Evolutionary conservation across 2,113 vertebrate species (phyloP).

Genomic region (Notarius lentiginosus): DNA sequence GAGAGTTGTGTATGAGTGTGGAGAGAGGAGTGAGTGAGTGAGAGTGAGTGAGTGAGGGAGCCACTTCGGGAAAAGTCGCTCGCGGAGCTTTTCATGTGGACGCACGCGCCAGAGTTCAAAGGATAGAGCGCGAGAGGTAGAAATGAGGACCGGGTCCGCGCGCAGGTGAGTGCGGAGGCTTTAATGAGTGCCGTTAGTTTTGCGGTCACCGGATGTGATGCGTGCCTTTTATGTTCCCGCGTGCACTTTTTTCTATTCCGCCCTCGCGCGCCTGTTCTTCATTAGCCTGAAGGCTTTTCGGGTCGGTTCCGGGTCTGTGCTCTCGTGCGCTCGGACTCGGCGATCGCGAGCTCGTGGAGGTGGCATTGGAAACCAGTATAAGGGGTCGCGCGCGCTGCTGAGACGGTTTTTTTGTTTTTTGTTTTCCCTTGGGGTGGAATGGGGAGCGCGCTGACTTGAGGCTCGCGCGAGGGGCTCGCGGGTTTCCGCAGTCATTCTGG

Average conservation of each 20-base stretch:
- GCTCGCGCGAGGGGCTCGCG: slow-evolving; percentile 24
- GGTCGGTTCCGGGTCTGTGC: background rate
- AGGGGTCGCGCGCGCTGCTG: background rate
- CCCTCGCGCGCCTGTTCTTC: background rate
- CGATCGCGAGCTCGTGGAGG: background rate
- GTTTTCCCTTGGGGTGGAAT: background rate
- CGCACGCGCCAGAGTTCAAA: background rate
- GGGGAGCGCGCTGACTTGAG: background rate
- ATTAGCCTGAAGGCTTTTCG: background rate
- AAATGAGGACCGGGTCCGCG: slow-evolving; percentile 41
- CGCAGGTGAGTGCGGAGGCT: slow-evolving; percentile 46
- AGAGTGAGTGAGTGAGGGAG: background rate
- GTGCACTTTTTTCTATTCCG: background rate
- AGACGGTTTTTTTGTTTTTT: background rate
- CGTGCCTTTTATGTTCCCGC: background rate
- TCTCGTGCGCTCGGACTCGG: too few species aligned
- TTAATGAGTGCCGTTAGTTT: background rate
- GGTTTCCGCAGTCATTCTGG: slow-evolving; percentile 9
- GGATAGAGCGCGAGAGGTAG: background rate
- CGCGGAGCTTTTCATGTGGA: slow-evolving; percentile 18
- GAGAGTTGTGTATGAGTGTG: too few species aligned
- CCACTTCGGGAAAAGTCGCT: slow-evolving; percentile 16
- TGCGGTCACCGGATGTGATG: too few species aligned
- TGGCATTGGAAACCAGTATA: background rate
- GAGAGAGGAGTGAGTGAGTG: slow-evolving; percentile 1